Conservation (phyloP, 2,113 vertebrate species). For the Daphoenositta chrysoptera region DNA sequence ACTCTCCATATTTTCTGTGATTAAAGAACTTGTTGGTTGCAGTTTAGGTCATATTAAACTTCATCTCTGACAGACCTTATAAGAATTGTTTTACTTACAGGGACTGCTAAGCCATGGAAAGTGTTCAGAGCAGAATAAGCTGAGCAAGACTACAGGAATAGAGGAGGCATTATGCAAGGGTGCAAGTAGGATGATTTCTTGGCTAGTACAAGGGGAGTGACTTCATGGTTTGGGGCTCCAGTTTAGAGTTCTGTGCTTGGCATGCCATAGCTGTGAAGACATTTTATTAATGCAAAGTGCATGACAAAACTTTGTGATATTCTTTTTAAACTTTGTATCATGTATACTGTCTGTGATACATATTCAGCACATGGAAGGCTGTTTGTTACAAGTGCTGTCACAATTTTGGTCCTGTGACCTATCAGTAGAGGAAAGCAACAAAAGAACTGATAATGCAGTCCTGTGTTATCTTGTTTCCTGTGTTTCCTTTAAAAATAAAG, state of each 20-base stretch:
- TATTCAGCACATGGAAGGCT: neutral
- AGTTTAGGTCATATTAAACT: neutral
- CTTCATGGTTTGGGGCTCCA: neutral
- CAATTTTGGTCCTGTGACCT: neutral
- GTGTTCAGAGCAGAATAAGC: neutral
- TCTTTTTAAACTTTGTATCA: rapidly evolving
- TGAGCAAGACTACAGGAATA: neutral
- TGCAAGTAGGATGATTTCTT: neutral
- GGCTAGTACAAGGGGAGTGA: neutral
- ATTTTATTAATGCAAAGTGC: neutral
- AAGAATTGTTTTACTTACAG: neutral
- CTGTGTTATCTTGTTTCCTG: neutral
- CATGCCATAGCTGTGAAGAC: neutral
- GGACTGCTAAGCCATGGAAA: neutral
- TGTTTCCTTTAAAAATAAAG: no score
- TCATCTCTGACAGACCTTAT: neutral
- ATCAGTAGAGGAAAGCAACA: neutral
- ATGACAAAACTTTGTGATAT: neutral
- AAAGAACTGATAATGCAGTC: neutral
- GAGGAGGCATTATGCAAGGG: neutral
- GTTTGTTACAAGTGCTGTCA: neutral
- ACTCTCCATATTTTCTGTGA: rapidly evolving
- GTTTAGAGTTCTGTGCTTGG: neutral
- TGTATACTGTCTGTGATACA: rapidly evolving
- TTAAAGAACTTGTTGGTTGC: neutral